Evolutionary conservation across 2,888 invertebrate species (phyloP).

Genomic region (Eudasyphora cyanicolor): DNA sequence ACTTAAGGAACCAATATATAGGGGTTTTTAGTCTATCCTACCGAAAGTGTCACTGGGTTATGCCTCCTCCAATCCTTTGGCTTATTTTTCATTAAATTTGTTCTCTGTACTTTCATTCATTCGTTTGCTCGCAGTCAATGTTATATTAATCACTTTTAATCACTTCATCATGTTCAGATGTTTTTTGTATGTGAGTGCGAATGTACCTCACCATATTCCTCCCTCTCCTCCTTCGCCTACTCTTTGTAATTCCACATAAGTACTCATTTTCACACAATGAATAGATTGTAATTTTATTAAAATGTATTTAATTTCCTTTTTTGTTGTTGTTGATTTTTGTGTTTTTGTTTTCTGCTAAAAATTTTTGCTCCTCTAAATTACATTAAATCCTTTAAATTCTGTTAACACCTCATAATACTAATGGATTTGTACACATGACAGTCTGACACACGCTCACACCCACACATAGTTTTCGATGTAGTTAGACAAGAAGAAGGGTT

Average conservation of each 20-base stretch:
- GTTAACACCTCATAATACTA: slow-evolving; percentile 56
- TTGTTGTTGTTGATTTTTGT: not conserved
- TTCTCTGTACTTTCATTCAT: not conserved
- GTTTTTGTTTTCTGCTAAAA: not conserved
- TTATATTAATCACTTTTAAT: slow-evolving; percentile 29
- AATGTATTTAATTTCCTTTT: slow-evolving; percentile 8
- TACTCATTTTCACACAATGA: not conserved
- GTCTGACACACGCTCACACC: not conserved
- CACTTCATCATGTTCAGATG: slow-evolving; percentile 21
- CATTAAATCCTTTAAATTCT: slow-evolving; percentile 44
- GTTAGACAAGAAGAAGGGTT: not conserved
- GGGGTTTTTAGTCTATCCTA: no score
- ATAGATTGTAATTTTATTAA: slow-evolving; percentile 23
- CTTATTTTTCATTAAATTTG: not conserved
- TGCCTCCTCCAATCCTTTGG: not conserved
- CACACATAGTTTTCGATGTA: not conserved
- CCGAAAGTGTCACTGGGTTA: not conserved
- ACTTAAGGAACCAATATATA: no score
- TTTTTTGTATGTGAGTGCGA: not conserved
- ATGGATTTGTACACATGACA: slow-evolving; percentile 21
- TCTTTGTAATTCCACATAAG: no score
- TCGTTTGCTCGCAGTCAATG: not conserved
- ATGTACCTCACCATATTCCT: not conserved
- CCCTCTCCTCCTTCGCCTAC: no score
- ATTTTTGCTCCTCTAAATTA: slow-evolving; percentile 26